Percentiles rank a stretch among this genome's conserved stretches.
phyloP scores from a whole-genome alignment of 2,113 vertebrate species.

The Ammodytes marinus region DNA sequence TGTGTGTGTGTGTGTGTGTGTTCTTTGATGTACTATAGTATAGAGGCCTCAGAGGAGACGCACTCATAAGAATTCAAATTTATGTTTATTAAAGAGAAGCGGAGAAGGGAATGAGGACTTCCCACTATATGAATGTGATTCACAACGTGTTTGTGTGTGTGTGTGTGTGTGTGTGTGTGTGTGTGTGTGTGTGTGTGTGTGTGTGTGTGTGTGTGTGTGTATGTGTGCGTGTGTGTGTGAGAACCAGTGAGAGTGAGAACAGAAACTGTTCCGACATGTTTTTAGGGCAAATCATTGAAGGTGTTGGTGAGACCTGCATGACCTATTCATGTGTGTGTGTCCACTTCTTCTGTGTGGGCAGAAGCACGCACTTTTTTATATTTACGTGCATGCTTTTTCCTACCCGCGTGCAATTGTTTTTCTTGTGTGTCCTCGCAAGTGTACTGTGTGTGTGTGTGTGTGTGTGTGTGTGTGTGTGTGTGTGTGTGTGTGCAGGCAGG shows the following conservation, averaged over 20 bases:
- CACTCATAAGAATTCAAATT: conserved; percentile 71
- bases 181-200: neutral
- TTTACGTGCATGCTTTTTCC: conserved; percentile 38
- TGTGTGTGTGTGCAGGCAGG: conserved; percentile 54
- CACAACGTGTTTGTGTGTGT: neutral
- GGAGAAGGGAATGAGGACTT: conserved; percentile 53
- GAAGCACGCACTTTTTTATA: conserved; percentile 27
- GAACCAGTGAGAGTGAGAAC: conserved; percentile 5
- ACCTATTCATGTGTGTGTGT: conserved; percentile 8
- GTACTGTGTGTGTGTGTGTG: conserved; percentile 48
- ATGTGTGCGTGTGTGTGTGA: neutral
- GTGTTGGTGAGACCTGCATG: neutral
- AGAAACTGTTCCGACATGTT: conserved; percentile 29
- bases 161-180: neutral
- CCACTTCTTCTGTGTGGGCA: conserved; percentile 18
- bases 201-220: neutral
- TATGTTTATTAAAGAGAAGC: conserved; percentile 68
- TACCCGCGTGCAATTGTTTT: conserved; percentile 63
- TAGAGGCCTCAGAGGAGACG: conserved; percentile 51
- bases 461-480: conserved; percentile 38
- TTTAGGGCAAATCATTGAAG: conserved; percentile 20
- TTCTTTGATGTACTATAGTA: conserved; percentile 65
- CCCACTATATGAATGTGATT: conserved; percentile 26
- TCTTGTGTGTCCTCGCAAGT: conserved; percentile 39
- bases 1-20: conserved; percentile 15